Evolutionary conservation across 2,888 invertebrate species (phyloP), one percentile per base, ranked within the genome.

Genomic region (Hirtodrosophila trivittata): DNA sequence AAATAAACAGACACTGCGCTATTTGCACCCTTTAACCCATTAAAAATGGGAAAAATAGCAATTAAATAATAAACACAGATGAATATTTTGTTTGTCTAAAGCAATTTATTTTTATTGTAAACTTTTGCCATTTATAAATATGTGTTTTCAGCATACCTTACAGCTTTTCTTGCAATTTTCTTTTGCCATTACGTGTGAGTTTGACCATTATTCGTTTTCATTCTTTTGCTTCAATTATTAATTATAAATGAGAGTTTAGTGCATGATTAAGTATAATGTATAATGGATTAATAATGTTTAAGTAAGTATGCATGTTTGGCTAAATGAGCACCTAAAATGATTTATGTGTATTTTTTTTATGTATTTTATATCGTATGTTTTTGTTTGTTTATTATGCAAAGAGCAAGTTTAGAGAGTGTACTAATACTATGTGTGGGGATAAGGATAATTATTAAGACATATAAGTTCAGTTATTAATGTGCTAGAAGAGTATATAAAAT

Each of bases 41-140:
- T n/a, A n/a, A n/a, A n/a, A n/a, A n/a, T n/a, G n/a, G n/a, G n/a
- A n/a, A n/a, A n/a, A n/a, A n/a, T n/a, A n/a, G n/a, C 8, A 9
- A 26, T 35, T 47, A 9, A 12, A 5, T 9, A 14, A 33, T 1
- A 66, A 58, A 57, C 14, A 28, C 8, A 28, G 0, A 5, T 1
- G 0, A 3, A 0, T 1, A 0, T 32, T 30, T 56, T 28, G 47
- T 65, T 77, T 66, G 57, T 83, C 76, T 82, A 87, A 86, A 87
- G 88, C 86, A 73, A 75, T 73, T 62, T 50, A 69, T 67, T 74
- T 70, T 86, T 78, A 78, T 81, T 84, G 66, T 76, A 82, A 86
- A 67, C 63, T 67, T 66, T 72, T 70, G 73, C 65, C 77, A 60
- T 66, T 74, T 69, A 63, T 76, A 64, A 73, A 73, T 69, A 66